A percentile compares a stretch with the other conserved stretches of the same genome.
These are phyloP conservation scores for Eupithecia inturbata DNA, from an alignment of 2,888 invertebrate species.

Conservation along the genomic window DNA sequence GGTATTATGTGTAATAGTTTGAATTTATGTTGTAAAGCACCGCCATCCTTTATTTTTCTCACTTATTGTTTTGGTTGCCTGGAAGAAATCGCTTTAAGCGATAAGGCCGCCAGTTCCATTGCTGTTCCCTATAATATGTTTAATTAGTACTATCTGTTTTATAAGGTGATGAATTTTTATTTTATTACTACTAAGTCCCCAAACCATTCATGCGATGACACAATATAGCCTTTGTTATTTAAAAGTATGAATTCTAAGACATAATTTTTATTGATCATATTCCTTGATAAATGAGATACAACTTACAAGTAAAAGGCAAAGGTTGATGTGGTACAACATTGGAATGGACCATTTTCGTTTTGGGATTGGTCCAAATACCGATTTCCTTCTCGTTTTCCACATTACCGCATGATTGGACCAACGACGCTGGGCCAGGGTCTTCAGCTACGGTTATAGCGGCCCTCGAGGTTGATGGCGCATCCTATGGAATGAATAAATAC, in stretches of 20 bases:
- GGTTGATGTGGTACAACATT: constrained; percentile 78
- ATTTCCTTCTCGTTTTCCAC: constrained; percentile 80
- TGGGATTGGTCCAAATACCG: constrained; percentile 81
- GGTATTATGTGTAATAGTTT: too few species aligned
- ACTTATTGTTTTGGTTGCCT: too few species aligned
- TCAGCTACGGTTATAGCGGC: constrained; percentile 63
- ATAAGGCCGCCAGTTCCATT: too few species aligned
- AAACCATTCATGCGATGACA: not conserved
- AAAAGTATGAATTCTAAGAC: not conserved
- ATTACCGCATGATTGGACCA: constrained; percentile 74
- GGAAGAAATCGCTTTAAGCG: too few species aligned
- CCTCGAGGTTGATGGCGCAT: constrained; percentile 76
- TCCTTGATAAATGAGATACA: not conserved
- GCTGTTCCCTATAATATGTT: too few species aligned
- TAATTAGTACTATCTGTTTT: too few species aligned
- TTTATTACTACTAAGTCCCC: too few species aligned
- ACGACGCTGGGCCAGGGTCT: constrained; percentile 72
- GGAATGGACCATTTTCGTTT: constrained; percentile 79
- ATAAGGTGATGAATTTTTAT: too few species aligned
- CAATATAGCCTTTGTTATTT: not conserved
- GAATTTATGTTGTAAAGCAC: too few species aligned
- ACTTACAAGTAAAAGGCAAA: constrained; percentile 78
- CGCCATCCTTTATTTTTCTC: too few species aligned
- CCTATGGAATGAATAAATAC: constrained; percentile 56
- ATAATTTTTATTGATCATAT: constrained; percentile 1